These are phyloP conservation scores for Carabus problematicus DNA, from an alignment of 2,888 invertebrate species.

Conservation along the genomic window DNA sequence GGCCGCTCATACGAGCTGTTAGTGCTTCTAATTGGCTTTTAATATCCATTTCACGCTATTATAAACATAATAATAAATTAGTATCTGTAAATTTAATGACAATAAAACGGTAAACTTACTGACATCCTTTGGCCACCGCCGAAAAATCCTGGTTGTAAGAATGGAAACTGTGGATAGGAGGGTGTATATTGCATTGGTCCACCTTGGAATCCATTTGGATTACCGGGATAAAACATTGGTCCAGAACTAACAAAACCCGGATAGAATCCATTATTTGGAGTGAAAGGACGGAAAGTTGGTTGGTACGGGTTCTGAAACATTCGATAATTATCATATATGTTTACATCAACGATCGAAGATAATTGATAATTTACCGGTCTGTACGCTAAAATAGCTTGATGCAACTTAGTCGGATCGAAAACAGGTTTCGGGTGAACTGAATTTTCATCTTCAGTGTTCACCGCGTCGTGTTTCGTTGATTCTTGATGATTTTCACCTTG, in stretches of 20 bases:
- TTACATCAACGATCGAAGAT: background rate
- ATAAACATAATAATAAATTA: slow-evolving; percentile 41
- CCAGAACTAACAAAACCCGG: slow-evolving; percentile 60
- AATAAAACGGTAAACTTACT: slow-evolving; percentile 58
- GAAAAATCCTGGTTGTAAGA: slow-evolving; percentile 49
- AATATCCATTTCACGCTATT: slow-evolving; percentile 67
- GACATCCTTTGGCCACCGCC: slow-evolving; percentile 62
- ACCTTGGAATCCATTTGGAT: slow-evolving; percentile 1
- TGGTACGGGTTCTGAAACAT: slow-evolving; percentile 53
- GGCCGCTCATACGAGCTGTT: slow-evolving; percentile 62
- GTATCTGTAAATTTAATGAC: background rate
- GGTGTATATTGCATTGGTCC: slow-evolving; percentile 56
- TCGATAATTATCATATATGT: background rate
- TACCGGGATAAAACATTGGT: slow-evolving; percentile 58
- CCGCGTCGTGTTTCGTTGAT: slow-evolving; percentile 16
- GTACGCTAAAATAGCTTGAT: slow-evolving; percentile 65
- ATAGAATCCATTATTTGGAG: slow-evolving; percentile 59
- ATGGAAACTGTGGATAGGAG: slow-evolving; percentile 57
- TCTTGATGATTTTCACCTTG: slow-evolving; percentile 38
- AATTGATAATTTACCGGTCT: slow-evolving; percentile 60
- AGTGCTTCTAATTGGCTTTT: slow-evolving; percentile 68
- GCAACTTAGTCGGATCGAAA: slow-evolving; percentile 62
- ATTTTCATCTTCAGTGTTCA: slow-evolving; percentile 45
- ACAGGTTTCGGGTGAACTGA: slow-evolving; percentile 52
- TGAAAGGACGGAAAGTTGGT: slow-evolving; percentile 63